Evolutionary conservation across 2,113 vertebrate species (phyloP).

Genomic region (Circaetus cinerascens): DNA sequence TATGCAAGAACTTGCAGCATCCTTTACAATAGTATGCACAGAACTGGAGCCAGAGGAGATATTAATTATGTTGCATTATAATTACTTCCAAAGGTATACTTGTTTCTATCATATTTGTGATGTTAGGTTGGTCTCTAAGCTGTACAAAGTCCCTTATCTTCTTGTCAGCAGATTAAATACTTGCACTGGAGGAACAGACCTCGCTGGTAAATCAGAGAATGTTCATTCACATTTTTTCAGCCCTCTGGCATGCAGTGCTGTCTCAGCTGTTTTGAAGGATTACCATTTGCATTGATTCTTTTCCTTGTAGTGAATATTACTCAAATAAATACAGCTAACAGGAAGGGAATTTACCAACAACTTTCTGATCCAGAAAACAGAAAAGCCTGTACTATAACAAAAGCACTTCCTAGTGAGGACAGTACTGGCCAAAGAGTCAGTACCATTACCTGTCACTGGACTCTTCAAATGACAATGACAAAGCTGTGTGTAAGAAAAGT

Average conservation of each 20-base stretch:
- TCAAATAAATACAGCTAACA: neutral
- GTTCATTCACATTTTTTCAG: neutral
- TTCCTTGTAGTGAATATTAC: neutral
- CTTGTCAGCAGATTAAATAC: slow-evolving; percentile 27
- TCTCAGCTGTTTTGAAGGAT: slow-evolving; percentile 11
- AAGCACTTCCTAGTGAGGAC: neutral
- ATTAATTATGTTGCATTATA: neutral
- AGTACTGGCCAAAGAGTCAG: neutral
- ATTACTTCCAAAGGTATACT: neutral
- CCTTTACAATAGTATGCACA: neutral
- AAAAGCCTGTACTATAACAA: neutral
- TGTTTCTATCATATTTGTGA: neutral
- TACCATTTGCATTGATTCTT: neutral
- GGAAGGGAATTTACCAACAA: neutral
- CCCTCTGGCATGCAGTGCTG: neutral
- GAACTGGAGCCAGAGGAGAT: neutral
- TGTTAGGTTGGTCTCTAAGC: neutral
- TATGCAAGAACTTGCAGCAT: neutral
- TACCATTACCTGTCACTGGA: neutral
- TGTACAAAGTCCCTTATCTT: neutral
- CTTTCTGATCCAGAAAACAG: neutral
- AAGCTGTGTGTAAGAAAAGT: neutral
- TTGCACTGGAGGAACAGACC: neutral
- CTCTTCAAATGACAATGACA: neutral
- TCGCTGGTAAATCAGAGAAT: neutral